Evolutionary conservation across 2,797 vertebrate species (phyloP).

Genomic region (Percopsis omiscomaycus): DNA sequence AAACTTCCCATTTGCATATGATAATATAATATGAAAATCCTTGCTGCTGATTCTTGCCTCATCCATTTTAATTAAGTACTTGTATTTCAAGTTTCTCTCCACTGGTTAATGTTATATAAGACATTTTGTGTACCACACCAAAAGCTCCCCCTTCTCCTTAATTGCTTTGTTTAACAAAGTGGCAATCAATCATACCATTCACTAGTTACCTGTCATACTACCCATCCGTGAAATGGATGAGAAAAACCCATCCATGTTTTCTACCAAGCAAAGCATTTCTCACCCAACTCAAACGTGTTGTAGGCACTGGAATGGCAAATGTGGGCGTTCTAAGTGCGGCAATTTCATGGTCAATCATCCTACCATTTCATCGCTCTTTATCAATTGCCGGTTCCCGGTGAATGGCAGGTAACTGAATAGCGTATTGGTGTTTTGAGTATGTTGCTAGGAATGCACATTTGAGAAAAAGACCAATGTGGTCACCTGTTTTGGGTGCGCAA

Average conservation of each 20-base stretch:
- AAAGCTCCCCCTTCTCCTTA: slow-evolving; percentile 61
- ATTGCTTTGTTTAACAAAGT: slow-evolving; percentile 79
- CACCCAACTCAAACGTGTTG: slow-evolving; percentile 26
- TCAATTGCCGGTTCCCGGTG: slow-evolving; percentile 32
- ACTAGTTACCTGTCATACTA: slow-evolving; percentile 69
- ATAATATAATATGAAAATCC: slow-evolving; percentile 27
- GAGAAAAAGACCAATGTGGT: background rate
- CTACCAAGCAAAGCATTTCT: slow-evolving; percentile 40
- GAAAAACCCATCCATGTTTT: slow-evolving; percentile 57
- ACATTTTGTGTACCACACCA: slow-evolving; percentile 47
- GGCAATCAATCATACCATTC: slow-evolving; percentile 77
- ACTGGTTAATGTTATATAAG: slow-evolving; percentile 63
- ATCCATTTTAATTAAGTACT: slow-evolving; percentile 70
- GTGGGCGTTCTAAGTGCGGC: slow-evolving; percentile 31
- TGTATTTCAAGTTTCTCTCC: slow-evolving; percentile 52
- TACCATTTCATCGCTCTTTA: background rate
- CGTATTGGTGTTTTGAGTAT: slow-evolving; percentile 10
- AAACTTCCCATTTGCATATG: slow-evolving; percentile 16
- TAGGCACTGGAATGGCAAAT: slow-evolving; percentile 46
- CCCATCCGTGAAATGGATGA: slow-evolving; percentile 71
- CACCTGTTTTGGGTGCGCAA: too few relatives aligned
- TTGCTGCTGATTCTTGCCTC: slow-evolving; percentile 35
- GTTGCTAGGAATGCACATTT: too few relatives aligned
- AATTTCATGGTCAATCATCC: slow-evolving; percentile 24
- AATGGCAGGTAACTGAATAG: slow-evolving; percentile 37